Conservation (phyloP, 2,113 vertebrate species). For the Leptosomus discolor region DNA sequence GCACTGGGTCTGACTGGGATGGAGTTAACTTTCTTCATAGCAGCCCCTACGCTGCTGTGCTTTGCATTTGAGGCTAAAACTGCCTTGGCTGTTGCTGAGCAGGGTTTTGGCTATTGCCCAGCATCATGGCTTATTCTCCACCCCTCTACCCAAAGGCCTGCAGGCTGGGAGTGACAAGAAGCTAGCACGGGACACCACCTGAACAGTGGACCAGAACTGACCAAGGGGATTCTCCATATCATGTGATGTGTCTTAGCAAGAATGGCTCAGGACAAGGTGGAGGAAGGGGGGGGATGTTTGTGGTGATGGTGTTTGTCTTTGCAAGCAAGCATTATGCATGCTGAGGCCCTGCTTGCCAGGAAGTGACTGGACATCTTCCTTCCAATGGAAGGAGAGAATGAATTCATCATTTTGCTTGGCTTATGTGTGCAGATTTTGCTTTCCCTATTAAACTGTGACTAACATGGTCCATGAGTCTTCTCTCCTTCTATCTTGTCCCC, state of each 20-base stretch:
- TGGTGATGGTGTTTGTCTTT: not conserved
- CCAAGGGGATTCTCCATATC: not conserved
- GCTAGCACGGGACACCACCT: fast-evolving
- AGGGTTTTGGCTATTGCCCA: not conserved
- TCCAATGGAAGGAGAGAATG: not conserved
- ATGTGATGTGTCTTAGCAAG: fast-evolving
- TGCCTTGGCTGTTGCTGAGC: not conserved
- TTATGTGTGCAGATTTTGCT: not conserved
- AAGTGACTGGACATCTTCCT: not conserved
- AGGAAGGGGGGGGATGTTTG: fast-evolving
- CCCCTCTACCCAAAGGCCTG: fast-evolving
- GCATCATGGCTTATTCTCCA: not conserved
- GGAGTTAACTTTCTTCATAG: not conserved
- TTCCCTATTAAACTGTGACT: not conserved
- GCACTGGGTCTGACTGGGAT: not conserved
- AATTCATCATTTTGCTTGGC: not conserved
- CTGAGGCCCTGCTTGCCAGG: not conserved
- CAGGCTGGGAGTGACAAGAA: not conserved
- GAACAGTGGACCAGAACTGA: fast-evolving
- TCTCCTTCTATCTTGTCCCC: not conserved
- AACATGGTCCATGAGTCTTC: not conserved
- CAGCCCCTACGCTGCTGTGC: not conserved
- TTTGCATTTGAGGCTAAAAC: not conserved
- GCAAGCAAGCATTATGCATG: fast-evolving
- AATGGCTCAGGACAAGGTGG: fast-evolving